A percentile compares a stretch with the other conserved stretches of the same genome.
Evolutionary conservation across 2,888 invertebrate genomes (phyloP).

Genomic region (Rhagonycha lutea): DNA sequence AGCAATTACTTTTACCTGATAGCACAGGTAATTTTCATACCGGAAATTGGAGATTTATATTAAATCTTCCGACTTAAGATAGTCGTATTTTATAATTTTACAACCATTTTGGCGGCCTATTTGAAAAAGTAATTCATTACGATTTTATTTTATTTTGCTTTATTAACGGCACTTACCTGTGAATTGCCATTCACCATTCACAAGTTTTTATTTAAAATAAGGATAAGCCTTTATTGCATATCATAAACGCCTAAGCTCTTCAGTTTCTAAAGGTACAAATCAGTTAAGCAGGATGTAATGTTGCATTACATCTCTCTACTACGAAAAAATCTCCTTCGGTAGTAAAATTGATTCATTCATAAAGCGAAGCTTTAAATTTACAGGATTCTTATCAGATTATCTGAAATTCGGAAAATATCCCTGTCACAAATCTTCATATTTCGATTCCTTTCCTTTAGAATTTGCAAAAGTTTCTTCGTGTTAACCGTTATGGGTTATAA

Average conservation of each 20-base stretch:
- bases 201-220: background rate
- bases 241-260: background rate
- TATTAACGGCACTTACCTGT: background rate
- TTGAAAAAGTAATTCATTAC: background rate
- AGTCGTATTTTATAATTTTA: background rate
- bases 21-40: background rate
- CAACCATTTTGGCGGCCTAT: background rate
- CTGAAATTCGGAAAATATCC: too few relatives aligned
- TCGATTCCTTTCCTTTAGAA: background rate
- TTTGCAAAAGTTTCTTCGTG: background rate
- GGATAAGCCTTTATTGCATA: background rate
- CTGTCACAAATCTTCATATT: too few relatives aligned
- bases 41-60: background rate
- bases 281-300: background rate
- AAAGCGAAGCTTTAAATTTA: background rate
- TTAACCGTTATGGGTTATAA: background rate
- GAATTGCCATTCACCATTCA: background rate
- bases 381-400: background rate
- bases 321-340: background rate
- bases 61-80: background rate
- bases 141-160: background rate
- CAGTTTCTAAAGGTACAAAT: background rate
- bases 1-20: background rate
- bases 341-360: background rate
- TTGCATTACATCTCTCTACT: background rate